These are phyloP conservation scores for Cathartes aura DNA, from an alignment of 2,113 vertebrate species.

Conservation along the genomic window DNA sequence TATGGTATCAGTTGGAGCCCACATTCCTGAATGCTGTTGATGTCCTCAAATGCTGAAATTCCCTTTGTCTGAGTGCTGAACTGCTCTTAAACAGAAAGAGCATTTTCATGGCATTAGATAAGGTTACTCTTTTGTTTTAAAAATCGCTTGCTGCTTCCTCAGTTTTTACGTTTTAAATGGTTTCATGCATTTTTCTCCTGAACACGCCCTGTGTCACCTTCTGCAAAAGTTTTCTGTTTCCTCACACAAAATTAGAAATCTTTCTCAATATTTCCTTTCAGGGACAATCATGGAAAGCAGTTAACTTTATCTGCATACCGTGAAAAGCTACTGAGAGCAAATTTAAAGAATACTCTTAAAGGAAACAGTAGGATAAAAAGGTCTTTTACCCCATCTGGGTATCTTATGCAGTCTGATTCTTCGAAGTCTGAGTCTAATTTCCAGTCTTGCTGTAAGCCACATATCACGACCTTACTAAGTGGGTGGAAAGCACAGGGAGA, in stretches of 20 bases:
- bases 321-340: not conserved
- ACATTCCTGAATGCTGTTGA: not conserved
- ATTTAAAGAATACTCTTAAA: not conserved
- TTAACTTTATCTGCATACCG: not conserved
- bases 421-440: slow-evolving; percentile 34
- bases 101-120: not conserved
- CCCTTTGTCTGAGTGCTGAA: not conserved
- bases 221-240: not conserved
- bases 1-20: not conserved
- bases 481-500: slow-evolving; percentile 14
- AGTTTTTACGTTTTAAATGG: not conserved
- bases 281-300: not conserved
- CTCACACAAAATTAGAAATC: not conserved
- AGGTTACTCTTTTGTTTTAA: not conserved
- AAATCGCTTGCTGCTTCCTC: not conserved
- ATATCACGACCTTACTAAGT: slow-evolving; percentile 27
- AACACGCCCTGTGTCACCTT: not conserved
- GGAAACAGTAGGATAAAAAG: not conserved
- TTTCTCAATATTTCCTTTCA: not conserved
- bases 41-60: not conserved
- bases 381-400: not conserved
- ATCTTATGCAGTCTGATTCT: slow-evolving; percentile 7
- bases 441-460: not conserved
- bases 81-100: not conserved
- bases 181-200: not conserved